Evolutionary conservation across 2,113 vertebrate genomes (phyloP).

Genomic region (Strix aluco): DNA sequence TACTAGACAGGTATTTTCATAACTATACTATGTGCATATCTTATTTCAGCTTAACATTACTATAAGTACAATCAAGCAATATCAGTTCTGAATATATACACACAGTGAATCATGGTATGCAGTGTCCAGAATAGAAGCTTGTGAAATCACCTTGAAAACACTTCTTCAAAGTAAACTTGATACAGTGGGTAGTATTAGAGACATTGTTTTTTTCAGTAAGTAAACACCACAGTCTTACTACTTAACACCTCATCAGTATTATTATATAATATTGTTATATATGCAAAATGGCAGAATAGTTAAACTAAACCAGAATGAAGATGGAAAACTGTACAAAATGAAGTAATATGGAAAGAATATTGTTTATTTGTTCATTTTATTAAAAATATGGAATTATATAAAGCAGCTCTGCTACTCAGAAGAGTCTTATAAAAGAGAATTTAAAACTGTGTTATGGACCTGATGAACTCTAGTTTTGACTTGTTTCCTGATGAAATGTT

Average conservation of each 20-base stretch:
- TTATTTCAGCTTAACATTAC: constrained; percentile 50
- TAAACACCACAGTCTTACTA: constrained; percentile 9
- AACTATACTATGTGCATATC: neutral
- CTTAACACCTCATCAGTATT: constrained; percentile 47
- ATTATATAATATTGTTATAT: neutral
- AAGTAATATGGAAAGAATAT: constrained; percentile 10
- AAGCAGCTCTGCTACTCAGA: neutral
- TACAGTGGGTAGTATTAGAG: constrained; percentile 14
- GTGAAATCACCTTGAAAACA: constrained; percentile 41
- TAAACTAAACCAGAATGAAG: constrained; percentile 11
- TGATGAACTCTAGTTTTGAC: neutral
- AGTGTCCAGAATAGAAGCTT: neutral
- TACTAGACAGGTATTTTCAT: constrained; percentile 58
- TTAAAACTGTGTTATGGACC: neutral
- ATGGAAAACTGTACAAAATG: constrained; percentile 8
- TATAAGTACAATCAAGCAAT: neutral
- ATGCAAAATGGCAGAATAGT: constrained; percentile 23
- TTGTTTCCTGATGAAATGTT: neutral
- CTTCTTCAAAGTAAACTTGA: constrained; percentile 48
- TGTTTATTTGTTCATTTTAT: constrained; percentile 22
- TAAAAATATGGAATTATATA: neutral
- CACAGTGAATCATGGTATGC: neutral
- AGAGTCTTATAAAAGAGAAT: neutral
- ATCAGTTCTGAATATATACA: constrained; percentile 9
- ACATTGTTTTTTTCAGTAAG: constrained; percentile 23